phyloP scores from a whole-genome alignment of 2,113 vertebrate genomes.

The Ranitomeya imitator region DNA sequence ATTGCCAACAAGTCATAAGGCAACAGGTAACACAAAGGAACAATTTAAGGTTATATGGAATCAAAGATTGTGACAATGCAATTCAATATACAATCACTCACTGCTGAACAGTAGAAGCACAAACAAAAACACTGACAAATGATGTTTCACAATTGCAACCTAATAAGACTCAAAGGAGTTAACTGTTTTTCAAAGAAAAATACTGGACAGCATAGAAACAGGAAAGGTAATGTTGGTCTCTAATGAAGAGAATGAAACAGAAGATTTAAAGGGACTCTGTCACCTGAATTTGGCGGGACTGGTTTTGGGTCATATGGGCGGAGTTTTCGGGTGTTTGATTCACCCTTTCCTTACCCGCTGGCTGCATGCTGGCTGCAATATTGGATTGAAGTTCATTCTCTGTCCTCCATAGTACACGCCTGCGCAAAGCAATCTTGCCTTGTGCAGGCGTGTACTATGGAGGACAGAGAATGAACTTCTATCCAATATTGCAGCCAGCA shows the following conservation, averaged over 20 bases:
- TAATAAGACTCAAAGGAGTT: not conserved
- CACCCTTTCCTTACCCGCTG: too few relatives aligned
- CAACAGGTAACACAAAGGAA: slow-evolving; percentile 8
- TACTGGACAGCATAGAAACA: not conserved
- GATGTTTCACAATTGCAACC: not conserved
- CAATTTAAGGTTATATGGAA: not conserved
- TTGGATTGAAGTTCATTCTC: too few relatives aligned
- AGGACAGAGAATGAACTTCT: too few relatives aligned
- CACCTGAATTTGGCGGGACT: too few relatives aligned
- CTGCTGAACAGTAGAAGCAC: not conserved
- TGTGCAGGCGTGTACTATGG: too few relatives aligned
- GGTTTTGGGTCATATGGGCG: too few relatives aligned
- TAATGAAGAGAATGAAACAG: not conserved
- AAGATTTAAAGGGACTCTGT: too few relatives aligned
- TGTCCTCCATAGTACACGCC: too few relatives aligned
- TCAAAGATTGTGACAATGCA: not conserved
- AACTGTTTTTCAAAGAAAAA: not conserved
- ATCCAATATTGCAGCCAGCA: too few relatives aligned
- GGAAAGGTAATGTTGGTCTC: not conserved
- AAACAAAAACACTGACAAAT: not conserved
- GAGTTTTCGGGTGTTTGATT: too few relatives aligned
- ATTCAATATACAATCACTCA: not conserved
- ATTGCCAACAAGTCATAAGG: slow-evolving; percentile 4
- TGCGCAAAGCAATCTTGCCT: too few relatives aligned
- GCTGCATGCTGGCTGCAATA: too few relatives aligned